phyloP scores from a whole-genome alignment of 2,113 vertebrate genomes.

The Serinus canaria region DNA sequence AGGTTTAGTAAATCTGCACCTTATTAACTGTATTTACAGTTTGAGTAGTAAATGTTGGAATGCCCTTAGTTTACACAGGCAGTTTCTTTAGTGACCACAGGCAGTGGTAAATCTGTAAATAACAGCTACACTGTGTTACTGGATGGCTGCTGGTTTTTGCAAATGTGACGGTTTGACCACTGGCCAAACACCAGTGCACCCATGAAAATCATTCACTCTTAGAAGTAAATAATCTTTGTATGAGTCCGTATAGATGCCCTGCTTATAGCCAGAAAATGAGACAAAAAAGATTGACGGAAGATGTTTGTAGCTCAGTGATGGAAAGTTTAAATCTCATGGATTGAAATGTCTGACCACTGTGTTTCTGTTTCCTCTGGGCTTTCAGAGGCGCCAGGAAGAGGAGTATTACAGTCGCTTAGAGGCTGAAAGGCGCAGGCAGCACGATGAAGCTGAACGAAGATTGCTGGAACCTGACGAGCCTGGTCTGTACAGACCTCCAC shows the following conservation, averaged over 20 bases:
- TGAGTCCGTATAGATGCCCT: not conserved
- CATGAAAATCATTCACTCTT: not conserved
- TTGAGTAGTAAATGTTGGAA: not conserved
- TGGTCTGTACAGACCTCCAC: slow-evolving; percentile 96
- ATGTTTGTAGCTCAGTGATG: not conserved
- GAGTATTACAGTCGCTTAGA: slow-evolving; percentile 97
- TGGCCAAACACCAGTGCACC: not conserved
- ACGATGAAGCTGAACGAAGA: slow-evolving; percentile 92
- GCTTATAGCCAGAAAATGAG: not conserved
- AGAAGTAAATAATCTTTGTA: not conserved
- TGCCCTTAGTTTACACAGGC: not conserved
- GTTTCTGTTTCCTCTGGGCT: slow-evolving; percentile 62
- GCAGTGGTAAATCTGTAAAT: not conserved
- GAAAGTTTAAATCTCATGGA: not conserved
- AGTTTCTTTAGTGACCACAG: not conserved
- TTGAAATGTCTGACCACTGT: not conserved
- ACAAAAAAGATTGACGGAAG: not conserved
- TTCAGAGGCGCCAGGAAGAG: slow-evolving; percentile 96
- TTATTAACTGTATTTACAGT: not conserved
- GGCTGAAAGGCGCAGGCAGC: slow-evolving; percentile 93
- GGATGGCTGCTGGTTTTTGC: not conserved
- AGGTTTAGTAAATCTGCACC: not conserved
- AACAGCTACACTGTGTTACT: not conserved
- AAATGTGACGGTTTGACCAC: not conserved
- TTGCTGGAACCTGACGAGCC: slow-evolving; percentile 92